Percentiles rank a stretch among this genome's conserved stretches.
phyloP scores from a whole-genome alignment of 2,888 invertebrate genomes.

The Tachina lurida region DNA sequence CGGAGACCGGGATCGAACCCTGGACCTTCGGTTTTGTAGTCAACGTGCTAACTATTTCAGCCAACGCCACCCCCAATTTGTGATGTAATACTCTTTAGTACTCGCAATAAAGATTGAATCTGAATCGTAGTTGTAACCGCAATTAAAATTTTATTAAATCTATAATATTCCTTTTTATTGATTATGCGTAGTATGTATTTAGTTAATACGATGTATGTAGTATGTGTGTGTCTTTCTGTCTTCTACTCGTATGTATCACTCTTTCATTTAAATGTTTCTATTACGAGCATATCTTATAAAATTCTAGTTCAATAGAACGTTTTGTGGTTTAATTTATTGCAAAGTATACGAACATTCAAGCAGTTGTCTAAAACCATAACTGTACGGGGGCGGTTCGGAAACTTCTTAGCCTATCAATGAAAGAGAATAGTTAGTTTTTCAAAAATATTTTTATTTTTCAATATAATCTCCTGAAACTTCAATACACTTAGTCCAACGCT shows the following conservation, averaged over 20 bases:
- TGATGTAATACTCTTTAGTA: no score
- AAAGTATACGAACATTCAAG: not conserved
- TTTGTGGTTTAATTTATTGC: slow-evolving; percentile 66
- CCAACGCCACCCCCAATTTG: no score
- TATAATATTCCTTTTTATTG: slow-evolving; percentile 19
- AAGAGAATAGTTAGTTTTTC: no score
- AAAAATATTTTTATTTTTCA: no score
- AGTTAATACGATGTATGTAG: not conserved
- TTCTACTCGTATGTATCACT: not conserved
- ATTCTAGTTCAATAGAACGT: slow-evolving; percentile 69
- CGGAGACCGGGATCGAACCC: no score
- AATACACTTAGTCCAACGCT: no score
- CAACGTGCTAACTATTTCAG: no score
- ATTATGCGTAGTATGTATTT: not conserved
- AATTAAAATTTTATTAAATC: not conserved
- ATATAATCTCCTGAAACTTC: no score
- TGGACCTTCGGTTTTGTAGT: no score
- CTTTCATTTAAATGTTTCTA: not conserved
- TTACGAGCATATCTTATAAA: slow-evolving; percentile 15
- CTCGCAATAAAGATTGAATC: not conserved
- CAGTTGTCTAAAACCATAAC: not conserved
- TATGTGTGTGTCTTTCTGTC: not conserved
- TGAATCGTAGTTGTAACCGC: not conserved
- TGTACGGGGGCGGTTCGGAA: no score
- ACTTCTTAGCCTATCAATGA: no score